Percentiles rank a stretch among this genome's conserved stretches.
phyloP scores from a whole-genome alignment of 2,888 invertebrate genomes.

The Drosophila multiciliata region DNA sequence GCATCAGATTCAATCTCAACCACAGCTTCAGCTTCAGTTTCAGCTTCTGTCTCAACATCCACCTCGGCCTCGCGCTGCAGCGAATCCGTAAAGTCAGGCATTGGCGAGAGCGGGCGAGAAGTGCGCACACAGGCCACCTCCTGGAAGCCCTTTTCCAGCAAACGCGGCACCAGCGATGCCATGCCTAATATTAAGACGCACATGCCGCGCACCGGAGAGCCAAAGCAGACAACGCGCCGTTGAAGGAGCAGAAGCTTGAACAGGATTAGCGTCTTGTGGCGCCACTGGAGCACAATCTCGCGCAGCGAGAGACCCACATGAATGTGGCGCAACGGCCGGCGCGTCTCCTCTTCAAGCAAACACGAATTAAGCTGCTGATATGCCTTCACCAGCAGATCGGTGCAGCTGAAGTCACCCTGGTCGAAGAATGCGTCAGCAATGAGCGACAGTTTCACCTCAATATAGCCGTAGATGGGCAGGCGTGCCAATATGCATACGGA shows the following conservation, averaged over 20 bases:
- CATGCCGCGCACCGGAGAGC: constrained; percentile 95
- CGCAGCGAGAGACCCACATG: constrained; percentile 84
- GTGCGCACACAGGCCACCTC: constrained; percentile 93
- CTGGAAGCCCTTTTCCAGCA: constrained; percentile 93
- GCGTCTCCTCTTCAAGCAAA: constrained; percentile 85
- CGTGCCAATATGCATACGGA: constrained; percentile 97
- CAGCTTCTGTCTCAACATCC: constrained; percentile 33
- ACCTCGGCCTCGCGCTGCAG: constrained; percentile 68
- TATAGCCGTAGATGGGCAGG: constrained; percentile 96
- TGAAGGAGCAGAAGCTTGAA: constrained; percentile 97
- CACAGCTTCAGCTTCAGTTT: constrained; percentile 36
- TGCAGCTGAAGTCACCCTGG: constrained; percentile 96
- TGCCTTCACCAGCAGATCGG: constrained; percentile 94
- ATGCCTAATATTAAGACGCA: constrained; percentile 95
- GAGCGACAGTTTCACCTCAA: constrained; percentile 97
- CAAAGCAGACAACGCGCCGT: constrained; percentile 95
- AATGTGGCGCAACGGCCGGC: constrained; percentile 86
- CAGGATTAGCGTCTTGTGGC: constrained; percentile 95
- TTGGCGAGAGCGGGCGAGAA: constrained; percentile 90
- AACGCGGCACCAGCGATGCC: constrained; percentile 94
- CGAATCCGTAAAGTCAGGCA: constrained; percentile 87
- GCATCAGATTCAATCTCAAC: constrained; percentile 8
- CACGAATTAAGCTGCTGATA: constrained; percentile 96
- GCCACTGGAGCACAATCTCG: constrained; percentile 87
- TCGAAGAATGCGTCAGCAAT: constrained; percentile 99